Evolutionary conservation across 2,888 invertebrate species (phyloP).

Genomic region (Drosophila fungiperda): DNA sequence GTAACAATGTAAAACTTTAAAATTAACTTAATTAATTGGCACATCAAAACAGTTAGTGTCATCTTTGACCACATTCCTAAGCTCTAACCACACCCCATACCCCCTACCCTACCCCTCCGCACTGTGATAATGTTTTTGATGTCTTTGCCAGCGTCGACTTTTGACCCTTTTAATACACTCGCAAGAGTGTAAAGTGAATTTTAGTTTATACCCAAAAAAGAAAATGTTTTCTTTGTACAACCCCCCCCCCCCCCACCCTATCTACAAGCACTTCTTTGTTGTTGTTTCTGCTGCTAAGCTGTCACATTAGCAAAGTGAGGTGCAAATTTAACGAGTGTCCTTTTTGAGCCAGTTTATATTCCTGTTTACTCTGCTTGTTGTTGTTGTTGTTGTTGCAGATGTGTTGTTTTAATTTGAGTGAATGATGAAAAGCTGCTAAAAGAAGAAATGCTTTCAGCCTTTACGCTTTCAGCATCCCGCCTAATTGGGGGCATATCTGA

Average conservation of each 20-base stretch:
- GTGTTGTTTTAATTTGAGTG: constrained; percentile 55
- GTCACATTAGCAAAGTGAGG: constrained; percentile 77
- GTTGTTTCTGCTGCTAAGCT: constrained; percentile 52
- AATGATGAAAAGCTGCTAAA: constrained; percentile 64
- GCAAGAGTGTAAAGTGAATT: constrained; percentile 47
- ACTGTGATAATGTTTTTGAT: not conserved
- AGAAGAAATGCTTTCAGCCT: constrained; percentile 33
- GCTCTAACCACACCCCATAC: not conserved
- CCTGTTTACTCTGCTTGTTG: constrained; percentile 1
- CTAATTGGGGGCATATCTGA: constrained; percentile 53
- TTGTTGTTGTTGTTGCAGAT: constrained; percentile 40
- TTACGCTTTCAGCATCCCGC: constrained; percentile 22
- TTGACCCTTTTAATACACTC: constrained; percentile 60
- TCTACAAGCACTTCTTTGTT: not conserved
- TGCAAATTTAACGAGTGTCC: constrained; percentile 79
- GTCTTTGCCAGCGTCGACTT: constrained; percentile 16
- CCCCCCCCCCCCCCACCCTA: not conserved
- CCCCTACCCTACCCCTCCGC: not conserved
- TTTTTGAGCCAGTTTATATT: constrained; percentile 29
- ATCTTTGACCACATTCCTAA: not conserved
- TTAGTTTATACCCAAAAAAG: constrained; percentile 37
- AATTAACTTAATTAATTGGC: constrained; percentile 67
- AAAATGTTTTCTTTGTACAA: constrained; percentile 26
- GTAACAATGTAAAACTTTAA: constrained; percentile 34
- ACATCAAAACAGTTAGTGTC: constrained; percentile 45